Conservation (phyloP, 2,113 vertebrate species). For the Phoxinus phoxinus region DNA sequence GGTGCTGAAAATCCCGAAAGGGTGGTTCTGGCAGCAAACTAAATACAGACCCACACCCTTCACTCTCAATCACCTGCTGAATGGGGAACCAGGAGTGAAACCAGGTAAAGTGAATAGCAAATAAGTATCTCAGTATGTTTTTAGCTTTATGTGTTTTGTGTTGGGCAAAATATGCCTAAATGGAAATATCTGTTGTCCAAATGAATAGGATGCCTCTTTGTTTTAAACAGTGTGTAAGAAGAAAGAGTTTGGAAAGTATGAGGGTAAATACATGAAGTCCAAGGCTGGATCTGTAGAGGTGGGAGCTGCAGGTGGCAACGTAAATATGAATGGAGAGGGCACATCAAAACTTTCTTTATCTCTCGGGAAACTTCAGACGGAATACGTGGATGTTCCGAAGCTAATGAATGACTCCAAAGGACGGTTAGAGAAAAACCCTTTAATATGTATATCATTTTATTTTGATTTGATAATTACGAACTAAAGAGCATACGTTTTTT, state of each 20-base stretch:
- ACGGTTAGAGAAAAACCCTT: constrained; percentile 73
- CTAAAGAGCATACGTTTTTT: not conserved
- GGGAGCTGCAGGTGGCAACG: constrained; percentile 60
- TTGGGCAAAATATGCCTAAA: not conserved
- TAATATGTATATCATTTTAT: not conserved
- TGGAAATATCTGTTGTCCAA: not conserved
- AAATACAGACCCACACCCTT: constrained; percentile 87
- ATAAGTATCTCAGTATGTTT: not conserved
- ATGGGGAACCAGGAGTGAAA: constrained; percentile 64
- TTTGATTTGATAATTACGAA: not conserved
- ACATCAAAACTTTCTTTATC: constrained; percentile 78
- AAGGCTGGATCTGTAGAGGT: constrained; percentile 72
- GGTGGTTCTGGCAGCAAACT: constrained; percentile 89
- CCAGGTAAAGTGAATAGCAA: constrained; percentile 36
- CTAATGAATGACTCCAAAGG: constrained; percentile 77
- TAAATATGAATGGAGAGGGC: constrained; percentile 72
- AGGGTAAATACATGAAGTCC: constrained; percentile 74
- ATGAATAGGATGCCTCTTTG: not conserved
- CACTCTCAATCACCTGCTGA: constrained; percentile 83
- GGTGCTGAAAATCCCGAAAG: constrained; percentile 82
- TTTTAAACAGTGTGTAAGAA: constrained; percentile 78
- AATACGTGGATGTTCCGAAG: constrained; percentile 83
- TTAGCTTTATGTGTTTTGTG: not conserved
- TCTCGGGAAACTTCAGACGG: constrained; percentile 85
- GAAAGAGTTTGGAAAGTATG: constrained; percentile 83